Evolutionary conservation across 2,888 invertebrate genomes (phyloP), one percentile per base, ranked within the genome.

Genomic region (Meloe dianella): DNA sequence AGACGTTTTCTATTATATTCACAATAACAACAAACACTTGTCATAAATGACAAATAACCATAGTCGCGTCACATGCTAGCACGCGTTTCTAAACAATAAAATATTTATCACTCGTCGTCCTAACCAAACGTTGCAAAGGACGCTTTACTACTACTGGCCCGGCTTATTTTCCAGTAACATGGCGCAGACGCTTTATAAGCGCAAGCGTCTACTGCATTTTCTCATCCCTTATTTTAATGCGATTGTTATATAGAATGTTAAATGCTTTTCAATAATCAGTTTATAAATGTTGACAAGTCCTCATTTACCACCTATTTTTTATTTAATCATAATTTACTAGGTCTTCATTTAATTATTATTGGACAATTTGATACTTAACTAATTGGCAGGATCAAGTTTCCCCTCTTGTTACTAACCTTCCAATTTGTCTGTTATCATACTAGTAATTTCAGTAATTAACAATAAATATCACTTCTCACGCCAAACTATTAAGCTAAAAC

Each of bases 141-240:
- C 72, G 69, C 66, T 74, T 74, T 71, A 73, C 73, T 71, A 73
- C 73, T 72, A 76, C 75, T 76, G 75, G 74, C 78, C 76, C 75
- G 75, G 76, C 72, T 75, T 74, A 72, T 72, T 73, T 41, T 73
- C 74, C 68, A 72, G 73, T 70, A 73, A 74, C 70, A 74, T 67
- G 68, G 78, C 78, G 79, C 79, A 74, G 75, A 71, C 74, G 73
- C 71, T 63, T 51, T 65, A 65, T 63, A 63, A 69, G 72, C 76
- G 77, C 78, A 73, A 75, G 77, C 75, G 78, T 77, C 77, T 67
- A 73, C 69, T 71, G 73, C 73, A 71, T 74, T 74, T 78, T 75
- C 77, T 76, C 76, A 74, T 76, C 77, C 79, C 77, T 78, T 79
- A 79, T 79, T 79, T 78, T 79, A 79, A 79, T 78, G 74, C 76